phyloP scores from a whole-genome alignment of 2,888 invertebrate species.

The Patella pellucida region DNA sequence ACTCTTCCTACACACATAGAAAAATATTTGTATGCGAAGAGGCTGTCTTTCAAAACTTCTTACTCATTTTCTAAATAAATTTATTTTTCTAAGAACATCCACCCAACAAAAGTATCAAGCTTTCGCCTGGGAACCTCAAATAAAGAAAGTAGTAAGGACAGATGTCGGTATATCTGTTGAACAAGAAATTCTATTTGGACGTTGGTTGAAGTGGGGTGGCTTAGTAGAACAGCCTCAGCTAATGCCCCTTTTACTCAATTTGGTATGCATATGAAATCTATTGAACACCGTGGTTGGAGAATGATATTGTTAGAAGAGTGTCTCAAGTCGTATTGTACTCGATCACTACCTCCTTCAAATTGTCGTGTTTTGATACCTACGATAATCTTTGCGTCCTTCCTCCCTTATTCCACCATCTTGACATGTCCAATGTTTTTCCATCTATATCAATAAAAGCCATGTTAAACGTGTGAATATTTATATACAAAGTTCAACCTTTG shows the following conservation, averaged over 20 bases:
- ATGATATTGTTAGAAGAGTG: not conserved
- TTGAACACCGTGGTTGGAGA: not conserved
- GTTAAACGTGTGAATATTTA: no score
- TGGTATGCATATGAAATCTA: constrained; percentile 11
- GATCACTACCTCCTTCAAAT: constrained; percentile 4
- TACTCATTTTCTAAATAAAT: constrained; percentile 12
- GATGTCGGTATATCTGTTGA: not conserved
- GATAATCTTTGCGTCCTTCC: not conserved
- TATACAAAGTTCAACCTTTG: no score
- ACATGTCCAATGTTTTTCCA: no score
- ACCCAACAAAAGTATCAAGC: constrained; percentile 11
- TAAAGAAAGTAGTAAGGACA: constrained; percentile 7
- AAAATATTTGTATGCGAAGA: constrained; percentile 6
- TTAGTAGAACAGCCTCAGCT: constrained; percentile 3
- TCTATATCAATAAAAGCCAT: no score
- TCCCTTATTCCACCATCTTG: no score
- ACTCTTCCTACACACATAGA: not conserved
- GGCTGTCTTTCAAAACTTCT: constrained; percentile 1
- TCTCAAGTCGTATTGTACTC: not conserved
- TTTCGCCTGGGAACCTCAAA: constrained; percentile 10
- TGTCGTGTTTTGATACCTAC: not conserved
- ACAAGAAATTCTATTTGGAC: not conserved
- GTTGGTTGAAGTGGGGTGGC: constrained; percentile 8
- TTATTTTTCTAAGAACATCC: constrained; percentile 10
- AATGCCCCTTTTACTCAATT: not conserved